Evolutionary conservation across 2,113 vertebrate genomes (phyloP), one percentile per base, ranked within the genome.

Genomic region (Echinops telfairi): DNA sequence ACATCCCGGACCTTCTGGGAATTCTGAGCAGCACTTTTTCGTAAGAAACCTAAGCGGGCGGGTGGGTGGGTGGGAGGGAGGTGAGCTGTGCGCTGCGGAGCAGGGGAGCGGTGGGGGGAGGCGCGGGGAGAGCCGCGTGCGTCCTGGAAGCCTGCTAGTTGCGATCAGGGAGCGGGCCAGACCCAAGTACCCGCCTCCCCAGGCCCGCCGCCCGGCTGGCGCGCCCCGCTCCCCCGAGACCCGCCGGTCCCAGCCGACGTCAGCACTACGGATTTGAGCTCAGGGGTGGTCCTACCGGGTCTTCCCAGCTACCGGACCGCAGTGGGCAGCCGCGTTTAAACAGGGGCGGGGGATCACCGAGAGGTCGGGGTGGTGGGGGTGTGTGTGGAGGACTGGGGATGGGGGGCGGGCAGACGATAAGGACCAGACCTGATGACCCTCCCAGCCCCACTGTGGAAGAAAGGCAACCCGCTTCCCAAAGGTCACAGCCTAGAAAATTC

Each of bases 1-100:
- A 97, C 91, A 91, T 97, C 96, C 97, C 95, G 94, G 53, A 93
- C 89, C 91, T 97, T 97, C 97, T 97, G 97, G 97, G 97, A 97
- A 97, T 95, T 88, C 83, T 96, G 92, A 19, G 93, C 38, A 16
- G 84, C 78, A 29, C 85, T 92, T 95, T 93, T 96, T 93, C 95
- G 76, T 89, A 70, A 94, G 97, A 96, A 96, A 81, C 20, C 66
- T 47, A 10, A 80, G n/a, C 20, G 29, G 47, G 81, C 27, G 40
- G 11, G 70, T 1, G 23, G 23, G 53, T n/a, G 57, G 86, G 19
- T n/a, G 25, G 60, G 62, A 3, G 25, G 7, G 43, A 53, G 16
- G 27, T 27, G 2, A n/a, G 47, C 47, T 53, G 47, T 53, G 47
- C 10, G 47, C 47, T 53, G 47, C 16, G 60, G 70, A 27, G 53